Base-by-base conservation (phyloP, 2,888 invertebrate genomes). In the Chydorus sphaericus region DNA sequence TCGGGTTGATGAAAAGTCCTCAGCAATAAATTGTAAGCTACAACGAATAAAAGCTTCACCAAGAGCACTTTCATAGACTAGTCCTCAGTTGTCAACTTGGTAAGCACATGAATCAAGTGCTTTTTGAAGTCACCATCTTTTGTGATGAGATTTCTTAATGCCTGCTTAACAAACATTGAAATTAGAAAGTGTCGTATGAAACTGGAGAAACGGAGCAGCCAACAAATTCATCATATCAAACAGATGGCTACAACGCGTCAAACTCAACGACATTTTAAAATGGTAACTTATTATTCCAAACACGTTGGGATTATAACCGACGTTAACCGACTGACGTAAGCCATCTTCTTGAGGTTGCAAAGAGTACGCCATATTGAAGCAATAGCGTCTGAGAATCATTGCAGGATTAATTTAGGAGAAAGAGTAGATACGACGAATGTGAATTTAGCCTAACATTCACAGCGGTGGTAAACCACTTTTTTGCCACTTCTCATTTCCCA, bases 71-170 rank as follows among this genome's bases (percentile, higher is more conserved):
- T n/a, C n/a, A n/a, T n/a, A n/a, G n/a, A n/a, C n/a, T n/a, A n/a
- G n/a, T n/a, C 80, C 81, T 96, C 92, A 59, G 83, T 79, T 66
- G 84, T 85, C 63, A 96, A 76, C 77, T 94, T 92, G 58, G 94
- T 93, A 66, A 99, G 77, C 64, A 99, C 93, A 75, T 91, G 98
- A 71, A 97, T 94, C 66, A 98, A 79, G 73, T 98, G 99, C 71
- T 94, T 97, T 73, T 97, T 97, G 73, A 98, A 98, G 70, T 97
- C 94, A 62, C 96, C 93, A 75, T 88, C 94, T 71, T 88, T n/a
- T n/a, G n/a, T 90, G 73, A 96, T 97, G 65, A 99, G 75, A 74
- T 96, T 91, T 76, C 96, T 94, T 74, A 98, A 78, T 90, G 93
- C 94, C 92, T 97, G 73, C 64, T 68, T 4, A 36, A 31, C 10